Percentiles rank a stretch among this genome's conserved stretches.
Conservation (phyloP, 2,113 vertebrate species). For the Zosterops borbonicus region DNA sequence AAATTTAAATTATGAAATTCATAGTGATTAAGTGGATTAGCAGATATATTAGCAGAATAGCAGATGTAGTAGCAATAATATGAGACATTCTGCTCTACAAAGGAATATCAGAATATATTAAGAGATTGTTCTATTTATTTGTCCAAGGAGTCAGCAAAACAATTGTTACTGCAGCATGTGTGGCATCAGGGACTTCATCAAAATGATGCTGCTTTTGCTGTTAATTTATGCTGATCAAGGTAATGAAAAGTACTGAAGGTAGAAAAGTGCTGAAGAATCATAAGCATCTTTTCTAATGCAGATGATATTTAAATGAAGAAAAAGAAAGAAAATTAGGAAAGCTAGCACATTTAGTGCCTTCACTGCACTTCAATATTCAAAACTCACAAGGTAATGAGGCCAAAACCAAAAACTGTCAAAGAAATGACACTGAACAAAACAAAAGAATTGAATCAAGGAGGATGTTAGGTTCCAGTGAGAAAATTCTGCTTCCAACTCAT, state of each 20-base stretch:
- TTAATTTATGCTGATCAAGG: conserved; percentile 45
- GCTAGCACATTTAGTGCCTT: background rate
- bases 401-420: background rate
- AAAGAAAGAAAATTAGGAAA: background rate
- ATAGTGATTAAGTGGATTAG: background rate
- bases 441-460: background rate
- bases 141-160: conserved; percentile 8
- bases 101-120: background rate
- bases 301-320: conserved; percentile 25
- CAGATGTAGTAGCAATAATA: background rate
- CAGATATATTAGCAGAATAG: background rate
- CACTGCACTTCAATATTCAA: background rate
- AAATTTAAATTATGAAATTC: background rate
- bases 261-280: conserved; percentile 28
- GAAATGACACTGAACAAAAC: background rate
- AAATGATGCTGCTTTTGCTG: conserved; percentile 7
- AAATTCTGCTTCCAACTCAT: background rate
- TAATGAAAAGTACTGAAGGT: conserved; percentile 9
- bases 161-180: background rate
- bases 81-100: background rate
- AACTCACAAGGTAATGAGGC: background rate
- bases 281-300: conserved; percentile 6
- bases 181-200: conserved; percentile 16
- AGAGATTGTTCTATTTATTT: background rate
- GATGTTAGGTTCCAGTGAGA: background rate